phyloP scores from a whole-genome alignment of 2,797 vertebrate species.

The Argya squamiceps region DNA sequence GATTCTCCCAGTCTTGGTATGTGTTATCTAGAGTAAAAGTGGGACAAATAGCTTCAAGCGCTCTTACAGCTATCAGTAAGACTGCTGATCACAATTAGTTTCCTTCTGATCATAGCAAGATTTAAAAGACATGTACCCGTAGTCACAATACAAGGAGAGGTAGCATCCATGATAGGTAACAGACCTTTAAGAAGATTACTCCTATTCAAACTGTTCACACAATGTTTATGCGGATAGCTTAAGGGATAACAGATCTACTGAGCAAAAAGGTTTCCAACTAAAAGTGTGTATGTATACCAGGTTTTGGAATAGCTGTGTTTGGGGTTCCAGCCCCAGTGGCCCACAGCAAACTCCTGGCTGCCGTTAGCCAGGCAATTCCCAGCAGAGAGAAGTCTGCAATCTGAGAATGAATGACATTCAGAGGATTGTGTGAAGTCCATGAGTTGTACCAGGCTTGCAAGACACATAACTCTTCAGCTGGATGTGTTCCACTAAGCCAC shows the following conservation, averaged over 20 bases:
- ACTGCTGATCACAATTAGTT: neutral
- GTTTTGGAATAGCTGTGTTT: neutral
- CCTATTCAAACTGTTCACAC: neutral
- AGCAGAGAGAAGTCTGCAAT: neutral
- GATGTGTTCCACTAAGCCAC: neutral
- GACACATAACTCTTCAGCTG: neutral
- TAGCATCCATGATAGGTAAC: neutral
- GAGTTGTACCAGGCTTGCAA: neutral
- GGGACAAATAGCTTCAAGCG: neutral
- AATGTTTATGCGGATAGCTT: neutral
- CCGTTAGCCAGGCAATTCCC: neutral
- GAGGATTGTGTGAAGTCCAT: neutral
- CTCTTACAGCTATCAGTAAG: neutral
- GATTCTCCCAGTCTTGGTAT: neutral
- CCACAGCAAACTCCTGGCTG: fast-evolving
- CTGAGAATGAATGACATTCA: neutral
- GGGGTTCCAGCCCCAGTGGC: neutral
- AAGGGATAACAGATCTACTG: neutral
- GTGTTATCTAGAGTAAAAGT: neutral
- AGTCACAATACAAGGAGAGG: neutral
- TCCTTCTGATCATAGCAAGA: neutral
- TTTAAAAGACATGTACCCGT: neutral
- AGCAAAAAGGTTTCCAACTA: neutral
- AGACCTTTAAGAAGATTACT: neutral
- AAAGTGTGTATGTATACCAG: neutral